A percentile compares a stretch with the other conserved stretches of the same genome.
phyloP scores from a whole-genome alignment of 2,888 invertebrate genomes.

The Meloe dianella region DNA sequence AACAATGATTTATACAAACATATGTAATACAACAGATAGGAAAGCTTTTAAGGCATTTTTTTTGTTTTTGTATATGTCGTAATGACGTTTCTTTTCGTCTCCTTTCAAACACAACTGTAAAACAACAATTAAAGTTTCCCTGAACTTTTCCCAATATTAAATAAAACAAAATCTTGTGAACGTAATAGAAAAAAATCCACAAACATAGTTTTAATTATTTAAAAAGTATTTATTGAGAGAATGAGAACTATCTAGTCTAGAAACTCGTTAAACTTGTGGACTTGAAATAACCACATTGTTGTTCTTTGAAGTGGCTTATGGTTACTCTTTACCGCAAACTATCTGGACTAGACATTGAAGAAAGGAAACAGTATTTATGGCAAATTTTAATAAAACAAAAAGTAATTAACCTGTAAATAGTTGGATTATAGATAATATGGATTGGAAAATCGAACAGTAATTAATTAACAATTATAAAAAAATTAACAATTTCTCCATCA shows the following conservation, averaged over 20 bases:
- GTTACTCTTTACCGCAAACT: not conserved
- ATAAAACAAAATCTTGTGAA: not conserved
- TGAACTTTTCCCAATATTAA: not conserved
- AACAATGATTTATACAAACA: too few relatives aligned
- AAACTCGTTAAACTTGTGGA: too few relatives aligned
- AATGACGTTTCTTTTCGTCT: not conserved
- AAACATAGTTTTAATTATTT: not conserved
- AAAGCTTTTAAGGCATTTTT: too few relatives aligned
- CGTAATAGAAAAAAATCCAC: too few relatives aligned
- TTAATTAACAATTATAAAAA: too few relatives aligned
- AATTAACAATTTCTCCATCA: too few relatives aligned
- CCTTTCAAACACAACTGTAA: too few relatives aligned
- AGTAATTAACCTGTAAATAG: too few relatives aligned
- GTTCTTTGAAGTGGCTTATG: not conserved
- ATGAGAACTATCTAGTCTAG: too few relatives aligned
- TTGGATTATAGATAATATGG: too few relatives aligned
- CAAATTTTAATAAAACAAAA: not conserved
- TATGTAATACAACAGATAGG: too few relatives aligned
- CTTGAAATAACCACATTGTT: not conserved
- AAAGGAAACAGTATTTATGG: not conserved
- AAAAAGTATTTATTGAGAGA: not conserved
- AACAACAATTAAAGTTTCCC: not conserved
- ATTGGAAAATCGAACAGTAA: too few relatives aligned
- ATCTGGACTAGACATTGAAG: not conserved
- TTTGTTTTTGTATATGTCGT: not conserved